Conservation (phyloP, 2,888 invertebrate genomes). For the Mesorhabditis spiculigera region DNA sequence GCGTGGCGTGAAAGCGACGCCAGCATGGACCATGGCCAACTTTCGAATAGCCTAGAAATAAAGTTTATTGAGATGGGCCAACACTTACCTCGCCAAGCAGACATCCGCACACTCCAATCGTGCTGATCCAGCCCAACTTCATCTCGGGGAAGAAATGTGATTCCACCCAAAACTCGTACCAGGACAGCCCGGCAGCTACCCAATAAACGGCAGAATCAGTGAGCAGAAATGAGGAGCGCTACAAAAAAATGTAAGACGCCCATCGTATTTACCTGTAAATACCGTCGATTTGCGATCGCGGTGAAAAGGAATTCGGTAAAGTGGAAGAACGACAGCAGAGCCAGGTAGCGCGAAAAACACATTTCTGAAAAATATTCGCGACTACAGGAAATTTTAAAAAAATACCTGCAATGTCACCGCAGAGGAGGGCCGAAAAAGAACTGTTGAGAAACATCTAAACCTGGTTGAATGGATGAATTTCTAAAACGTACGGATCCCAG, state of each 20-base stretch:
- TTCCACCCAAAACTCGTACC: slow-evolving; percentile 69
- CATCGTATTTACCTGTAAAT: neutral
- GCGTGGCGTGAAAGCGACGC: slow-evolving; percentile 84
- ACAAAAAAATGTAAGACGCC: slow-evolving; percentile 26
- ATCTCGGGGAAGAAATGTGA: slow-evolving; percentile 21
- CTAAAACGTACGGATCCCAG: no score
- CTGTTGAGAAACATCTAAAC: no score
- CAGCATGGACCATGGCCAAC: slow-evolving; percentile 87
- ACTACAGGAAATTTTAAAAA: no score
- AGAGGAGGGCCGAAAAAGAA: no score
- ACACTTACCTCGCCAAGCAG: slow-evolving; percentile 76
- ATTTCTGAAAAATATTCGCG: neutral
- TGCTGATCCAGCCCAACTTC: slow-evolving; percentile 64
- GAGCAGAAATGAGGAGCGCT: slow-evolving; percentile 72
- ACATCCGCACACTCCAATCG: slow-evolving; percentile 76
- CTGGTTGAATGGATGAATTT: no score
- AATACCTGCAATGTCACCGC: no score
- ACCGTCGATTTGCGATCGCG: slow-evolving; percentile 28
- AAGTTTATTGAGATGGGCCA: neutral
- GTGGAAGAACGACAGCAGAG: slow-evolving; percentile 43
- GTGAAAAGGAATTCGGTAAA: slow-evolving; percentile 51
- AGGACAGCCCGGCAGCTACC: slow-evolving; percentile 72
- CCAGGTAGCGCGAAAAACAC: slow-evolving; percentile 32
- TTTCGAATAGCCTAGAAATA: slow-evolving; percentile 72
- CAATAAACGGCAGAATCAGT: slow-evolving; percentile 90